Conservation (phyloP, 64 coral and sea anemone genomes). For the Actinia tenebrosa region DNA sequence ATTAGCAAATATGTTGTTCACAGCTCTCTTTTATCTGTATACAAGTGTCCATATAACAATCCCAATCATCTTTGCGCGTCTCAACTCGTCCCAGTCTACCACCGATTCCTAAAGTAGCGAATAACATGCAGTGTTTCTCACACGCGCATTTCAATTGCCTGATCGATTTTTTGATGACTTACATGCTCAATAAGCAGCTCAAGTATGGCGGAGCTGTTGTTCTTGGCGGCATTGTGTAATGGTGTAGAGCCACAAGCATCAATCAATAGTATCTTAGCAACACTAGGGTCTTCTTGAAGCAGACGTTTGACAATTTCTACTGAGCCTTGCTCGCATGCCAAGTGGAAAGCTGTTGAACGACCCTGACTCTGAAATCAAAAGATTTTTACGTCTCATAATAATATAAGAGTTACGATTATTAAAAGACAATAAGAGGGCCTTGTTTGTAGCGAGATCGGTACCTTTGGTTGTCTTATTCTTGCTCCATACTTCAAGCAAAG, state of each 20-base stretch:
- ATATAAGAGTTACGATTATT: no score
- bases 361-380: slow-evolving; percentile 31
- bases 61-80: no score
- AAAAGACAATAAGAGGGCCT: background rate
- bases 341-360: slow-evolving; percentile 51
- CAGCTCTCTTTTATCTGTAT: no score
- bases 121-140: no score
- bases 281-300: slow-evolving; percentile 34
- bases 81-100: no score
- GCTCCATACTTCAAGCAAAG: slow-evolving; percentile 48
- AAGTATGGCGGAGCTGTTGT: slow-evolving; percentile 35
- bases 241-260: slow-evolving; percentile 41
- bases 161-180: background rate
- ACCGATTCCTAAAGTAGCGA: no score
- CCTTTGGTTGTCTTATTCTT: slow-evolving; percentile 53
- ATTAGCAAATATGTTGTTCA: no score
- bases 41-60: no score
- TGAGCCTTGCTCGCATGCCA: slow-evolving; percentile 59
- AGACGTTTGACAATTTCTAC: slow-evolving; percentile 54
- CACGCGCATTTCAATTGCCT: no score
- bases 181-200: slow-evolving; percentile 70
- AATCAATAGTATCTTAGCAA: slow-evolving; percentile 47
- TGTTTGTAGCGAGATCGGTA: background rate
- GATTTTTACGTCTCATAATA: no score
- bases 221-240: slow-evolving; percentile 56